Base-by-base conservation (phyloP, 2,888 invertebrate species). In the Labia minor region DNA sequence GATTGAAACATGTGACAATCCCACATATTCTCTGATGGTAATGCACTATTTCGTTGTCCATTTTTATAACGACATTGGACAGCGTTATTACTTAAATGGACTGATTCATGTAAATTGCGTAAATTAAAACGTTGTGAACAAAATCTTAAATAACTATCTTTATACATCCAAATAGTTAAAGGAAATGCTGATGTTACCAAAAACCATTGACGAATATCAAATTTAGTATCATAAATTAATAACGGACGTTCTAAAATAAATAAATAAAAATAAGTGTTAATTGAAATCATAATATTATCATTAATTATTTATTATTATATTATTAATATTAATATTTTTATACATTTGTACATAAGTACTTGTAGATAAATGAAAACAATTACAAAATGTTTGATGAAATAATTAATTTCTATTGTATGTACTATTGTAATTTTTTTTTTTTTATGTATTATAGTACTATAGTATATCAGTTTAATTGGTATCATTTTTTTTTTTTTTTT, bases 121-220 rank as follows among this genome's bases (percentile, higher is more conserved):
- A 96, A 80, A 72, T 86, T 89, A 77, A 91, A 96, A 74, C 88
- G 86, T 79, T 92, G 92, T 1, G 92, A 91, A 77, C 95, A 95
- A 79, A 96, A 96, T 67, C 96, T 82, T 70, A 95, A 79, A 76
- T 96, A 96, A 76, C 92, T 90, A 75, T 95, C 94, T 75, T 89
- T 89, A 81, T 95, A 95, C 81, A 95, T 87, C 93, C 94, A 95
- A 69, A 95, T 86, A 0, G 91, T 90, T 37, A 95, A 79, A 0
- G 95, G 95, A 75, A 93, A 91, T 74, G 92, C 90, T 76, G 88
- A 90, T 0, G 95, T 93, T 21, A 95, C 88, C 70, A 95, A 80
- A 78, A 95, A 95, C 95, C 95, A 95, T 78, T 95, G 95, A 3
- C 95, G 84, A 72, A 95, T 95, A 78, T 95, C 95, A 76, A 95